Evolutionary conservation across 2,797 vertebrate genomes (phyloP).

Genomic region (Parauchenoglanis punctatus): DNA sequence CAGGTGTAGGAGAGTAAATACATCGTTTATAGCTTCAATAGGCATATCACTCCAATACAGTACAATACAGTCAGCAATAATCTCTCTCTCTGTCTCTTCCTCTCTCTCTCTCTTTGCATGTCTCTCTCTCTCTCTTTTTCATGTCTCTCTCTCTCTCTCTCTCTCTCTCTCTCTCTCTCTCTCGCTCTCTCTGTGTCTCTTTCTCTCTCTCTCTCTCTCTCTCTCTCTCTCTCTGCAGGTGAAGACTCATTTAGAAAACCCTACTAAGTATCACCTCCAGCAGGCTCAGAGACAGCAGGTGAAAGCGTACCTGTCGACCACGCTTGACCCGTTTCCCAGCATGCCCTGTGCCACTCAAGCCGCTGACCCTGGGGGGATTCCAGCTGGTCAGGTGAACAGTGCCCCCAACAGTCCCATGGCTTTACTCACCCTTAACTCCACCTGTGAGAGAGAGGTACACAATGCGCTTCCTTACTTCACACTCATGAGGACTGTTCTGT

Average conservation of each 20-base stretch:
- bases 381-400: slow-evolving; percentile 92
- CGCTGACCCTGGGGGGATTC: slow-evolving; percentile 90
- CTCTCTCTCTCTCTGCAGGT: slow-evolving; percentile 76
- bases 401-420: slow-evolving; percentile 99
- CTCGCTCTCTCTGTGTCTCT: too few species aligned
- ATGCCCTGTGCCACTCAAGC: slow-evolving; percentile 92
- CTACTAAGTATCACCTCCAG: slow-evolving; percentile 98
- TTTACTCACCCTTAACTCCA: slow-evolving; percentile 94
- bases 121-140: not conserved
- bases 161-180: too few species aligned
- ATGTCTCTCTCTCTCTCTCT: too few species aligned
- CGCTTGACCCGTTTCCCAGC: slow-evolving; percentile 73
- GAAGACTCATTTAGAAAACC: slow-evolving; percentile 98
- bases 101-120: not conserved
- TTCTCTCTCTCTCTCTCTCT: too few species aligned
- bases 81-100: not conserved
- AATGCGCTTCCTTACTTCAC: not conserved
- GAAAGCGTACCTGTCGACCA: slow-evolving; percentile 93
- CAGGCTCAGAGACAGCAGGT: slow-evolving; percentile 98
- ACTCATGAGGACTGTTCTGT: not conserved
- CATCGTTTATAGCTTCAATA: not conserved
- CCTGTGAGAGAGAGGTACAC: slow-evolving; percentile 97
- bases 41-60: not conserved
- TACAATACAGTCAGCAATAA: not conserved
- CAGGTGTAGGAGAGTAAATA: not conserved